These are phyloP conservation scores for Anhinga rufa DNA, from an alignment of 2,113 vertebrate species.

Conservation along the genomic window DNA sequence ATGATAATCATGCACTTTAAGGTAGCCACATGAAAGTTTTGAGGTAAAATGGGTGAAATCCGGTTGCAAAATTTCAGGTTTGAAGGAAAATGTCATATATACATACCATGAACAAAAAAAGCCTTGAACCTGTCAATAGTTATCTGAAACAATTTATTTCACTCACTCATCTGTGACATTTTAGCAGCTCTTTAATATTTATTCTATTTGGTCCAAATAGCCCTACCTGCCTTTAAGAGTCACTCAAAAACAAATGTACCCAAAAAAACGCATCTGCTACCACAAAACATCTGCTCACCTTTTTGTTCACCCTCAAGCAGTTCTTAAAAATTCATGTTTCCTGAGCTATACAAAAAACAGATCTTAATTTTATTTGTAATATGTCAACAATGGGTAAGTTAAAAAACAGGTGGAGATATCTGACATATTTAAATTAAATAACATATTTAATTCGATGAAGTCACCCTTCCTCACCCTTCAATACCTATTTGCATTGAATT, in stretches of 20 bases:
- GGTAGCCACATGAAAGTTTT: background rate
- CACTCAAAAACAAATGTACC: background rate
- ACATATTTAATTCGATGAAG: background rate
- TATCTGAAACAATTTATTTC: background rate
- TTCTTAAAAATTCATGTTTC: background rate
- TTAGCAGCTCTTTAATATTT: background rate
- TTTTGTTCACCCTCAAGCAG: background rate
- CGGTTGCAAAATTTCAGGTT: background rate
- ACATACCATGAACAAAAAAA: background rate
- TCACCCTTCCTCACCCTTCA: background rate
- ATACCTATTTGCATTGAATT: background rate
- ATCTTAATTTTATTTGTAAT: background rate
- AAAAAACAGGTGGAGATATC: background rate
- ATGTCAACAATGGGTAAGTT: background rate
- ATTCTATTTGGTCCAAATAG: slow-evolving; percentile 9
- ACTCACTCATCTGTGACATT: background rate
- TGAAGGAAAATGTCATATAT: background rate
- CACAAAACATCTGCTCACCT: background rate
- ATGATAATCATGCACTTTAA: background rate
- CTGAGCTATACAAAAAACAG: background rate
- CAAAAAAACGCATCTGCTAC: background rate
- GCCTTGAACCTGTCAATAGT: background rate
- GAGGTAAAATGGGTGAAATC: background rate
- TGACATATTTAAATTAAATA: background rate
- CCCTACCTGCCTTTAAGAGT: background rate